A percentile compares a stretch with the other conserved stretches of the same genome.
phyloP scores from a whole-genome alignment of 2,888 invertebrate species.

The Megamerina dolium region DNA sequence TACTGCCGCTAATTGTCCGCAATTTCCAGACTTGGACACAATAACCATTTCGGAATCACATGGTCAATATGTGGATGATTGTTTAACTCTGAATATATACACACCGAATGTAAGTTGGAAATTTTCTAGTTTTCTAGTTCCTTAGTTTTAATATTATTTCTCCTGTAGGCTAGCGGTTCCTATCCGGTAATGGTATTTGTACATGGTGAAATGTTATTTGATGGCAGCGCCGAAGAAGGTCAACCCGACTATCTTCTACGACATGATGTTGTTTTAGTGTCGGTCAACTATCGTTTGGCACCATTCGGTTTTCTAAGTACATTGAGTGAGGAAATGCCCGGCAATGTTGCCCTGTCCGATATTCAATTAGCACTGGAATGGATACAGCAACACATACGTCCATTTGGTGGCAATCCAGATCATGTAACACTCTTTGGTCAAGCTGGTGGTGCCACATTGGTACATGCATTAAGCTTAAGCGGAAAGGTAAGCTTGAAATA shows the following conservation, averaged over 20 bases:
- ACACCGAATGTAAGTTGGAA: slow-evolving; percentile 34
- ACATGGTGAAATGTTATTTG: slow-evolving; percentile 50
- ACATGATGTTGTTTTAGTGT: slow-evolving; percentile 50
- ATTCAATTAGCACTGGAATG: slow-evolving; percentile 52
- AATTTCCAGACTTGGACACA: slow-evolving; percentile 35
- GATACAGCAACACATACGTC: slow-evolving; percentile 50
- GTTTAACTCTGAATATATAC: slow-evolving; percentile 39
- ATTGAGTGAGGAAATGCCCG: slow-evolving; percentile 51
- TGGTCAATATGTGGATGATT: slow-evolving; percentile 40
- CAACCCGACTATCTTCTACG: slow-evolving; percentile 50
- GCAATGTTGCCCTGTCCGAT: slow-evolving; percentile 55
- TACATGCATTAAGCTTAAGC: slow-evolving; percentile 50
- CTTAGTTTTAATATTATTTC: no score
- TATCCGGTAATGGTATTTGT: slow-evolving; percentile 49
- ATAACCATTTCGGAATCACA: slow-evolving; percentile 29
- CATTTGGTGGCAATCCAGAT: slow-evolving; percentile 52
- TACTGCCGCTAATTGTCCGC: slow-evolving; percentile 35
- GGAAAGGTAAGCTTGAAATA: slow-evolving; percentile 35
- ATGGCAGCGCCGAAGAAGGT: slow-evolving; percentile 45
- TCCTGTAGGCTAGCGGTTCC: slow-evolving; percentile 21
- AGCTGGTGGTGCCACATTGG: slow-evolving; percentile 52
- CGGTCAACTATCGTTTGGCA: slow-evolving; percentile 52
- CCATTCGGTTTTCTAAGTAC: slow-evolving; percentile 54
- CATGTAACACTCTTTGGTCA: slow-evolving; percentile 53
- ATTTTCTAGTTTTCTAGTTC: no score